These are phyloP conservation scores for Sarotherodon lohbergeri DNA, from an alignment of 2,113 vertebrate genomes.

Conservation along the genomic window DNA sequence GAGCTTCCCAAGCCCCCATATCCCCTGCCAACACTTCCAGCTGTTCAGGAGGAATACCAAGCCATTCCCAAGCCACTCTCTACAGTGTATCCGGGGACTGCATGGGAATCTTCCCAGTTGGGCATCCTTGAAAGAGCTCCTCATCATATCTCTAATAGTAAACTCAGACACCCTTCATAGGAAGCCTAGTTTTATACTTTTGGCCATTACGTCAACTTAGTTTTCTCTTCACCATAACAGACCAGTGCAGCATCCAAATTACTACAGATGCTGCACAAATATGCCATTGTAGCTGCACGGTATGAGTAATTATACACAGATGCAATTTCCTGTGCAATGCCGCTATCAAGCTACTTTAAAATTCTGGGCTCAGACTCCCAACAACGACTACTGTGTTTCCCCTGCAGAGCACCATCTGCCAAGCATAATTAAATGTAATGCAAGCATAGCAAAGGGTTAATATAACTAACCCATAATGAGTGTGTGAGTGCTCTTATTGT, in stretches of 20 bases:
- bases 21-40: not conserved
- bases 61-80: not conserved
- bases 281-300: not conserved
- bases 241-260: not conserved
- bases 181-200: not conserved
- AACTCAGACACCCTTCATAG: not conserved
- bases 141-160: not conserved
- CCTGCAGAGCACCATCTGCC: constrained; percentile 3
- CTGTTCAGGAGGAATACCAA: not conserved
- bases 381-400: not conserved
- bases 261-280: not conserved
- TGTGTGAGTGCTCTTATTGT: not conserved
- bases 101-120: not conserved
- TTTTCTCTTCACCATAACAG: not conserved
- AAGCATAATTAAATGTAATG: not conserved
- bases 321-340: not conserved
- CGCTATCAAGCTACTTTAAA: not conserved
- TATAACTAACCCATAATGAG: not conserved
- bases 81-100: not conserved
- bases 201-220: not conserved
- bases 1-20: not conserved
- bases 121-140: not conserved
- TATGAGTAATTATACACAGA: not conserved
- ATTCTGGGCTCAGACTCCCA: not conserved
- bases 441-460: constrained; percentile 12